Percentiles rank a stretch among this genome's conserved stretches.
Conservation (phyloP, 2,113 vertebrate species). For the Oryctolagus cuniculus region DNA sequence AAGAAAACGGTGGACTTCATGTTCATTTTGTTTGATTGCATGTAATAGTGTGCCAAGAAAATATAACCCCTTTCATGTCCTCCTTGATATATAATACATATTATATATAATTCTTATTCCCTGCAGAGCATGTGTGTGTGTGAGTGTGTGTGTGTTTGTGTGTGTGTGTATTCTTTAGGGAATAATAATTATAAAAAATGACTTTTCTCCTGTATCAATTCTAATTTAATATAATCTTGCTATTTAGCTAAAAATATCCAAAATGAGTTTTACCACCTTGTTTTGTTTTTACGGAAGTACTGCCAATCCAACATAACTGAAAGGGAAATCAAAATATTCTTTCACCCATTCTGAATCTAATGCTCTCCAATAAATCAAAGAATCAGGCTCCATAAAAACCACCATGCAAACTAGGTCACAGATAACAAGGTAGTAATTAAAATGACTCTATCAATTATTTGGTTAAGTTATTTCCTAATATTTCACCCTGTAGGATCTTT, state of each 20-base stretch:
- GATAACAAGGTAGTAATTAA: constrained; percentile 79
- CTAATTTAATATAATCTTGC: constrained; percentile 55
- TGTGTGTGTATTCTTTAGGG: neutral
- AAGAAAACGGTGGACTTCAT: neutral
- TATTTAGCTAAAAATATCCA: constrained; percentile 64
- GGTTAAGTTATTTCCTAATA: constrained; percentile 78
- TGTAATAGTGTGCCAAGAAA: neutral
- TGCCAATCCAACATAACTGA: constrained; percentile 56
- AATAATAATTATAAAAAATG: constrained; percentile 55
- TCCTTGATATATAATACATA: neutral
- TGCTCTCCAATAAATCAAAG: constrained; percentile 65
- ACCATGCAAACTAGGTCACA: constrained; percentile 78
- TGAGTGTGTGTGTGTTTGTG: no score
- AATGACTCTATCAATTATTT: constrained; percentile 78
- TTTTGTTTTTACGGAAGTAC: constrained; percentile 67
- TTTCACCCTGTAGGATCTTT: constrained; percentile 79
- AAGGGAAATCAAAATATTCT: constrained; percentile 63
- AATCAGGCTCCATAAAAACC: constrained; percentile 65
- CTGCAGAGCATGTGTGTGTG: no score
- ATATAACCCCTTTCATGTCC: constrained; percentile 44
- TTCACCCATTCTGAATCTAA: constrained; percentile 41
- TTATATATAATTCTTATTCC: no score
- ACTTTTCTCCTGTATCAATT: constrained; percentile 62
- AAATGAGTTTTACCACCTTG: constrained; percentile 50
- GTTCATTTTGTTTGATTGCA: constrained; percentile 27